Evolutionary conservation across 2,113 vertebrate genomes (phyloP).

Genomic region (Python bivittatus): DNA sequence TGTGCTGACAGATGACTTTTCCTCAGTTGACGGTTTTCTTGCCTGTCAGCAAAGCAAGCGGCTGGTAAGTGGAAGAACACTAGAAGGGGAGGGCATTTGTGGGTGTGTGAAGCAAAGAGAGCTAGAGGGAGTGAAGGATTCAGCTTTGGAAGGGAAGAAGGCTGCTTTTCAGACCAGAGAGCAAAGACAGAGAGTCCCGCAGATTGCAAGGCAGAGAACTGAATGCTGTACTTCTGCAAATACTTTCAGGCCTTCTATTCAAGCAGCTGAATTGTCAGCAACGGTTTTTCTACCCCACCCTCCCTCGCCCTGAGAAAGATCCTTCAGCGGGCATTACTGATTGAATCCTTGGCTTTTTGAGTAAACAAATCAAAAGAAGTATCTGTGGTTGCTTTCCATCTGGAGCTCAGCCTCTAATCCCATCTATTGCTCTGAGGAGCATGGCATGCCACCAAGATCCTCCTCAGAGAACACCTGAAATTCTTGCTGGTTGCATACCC

Average conservation of each 20-base stretch:
- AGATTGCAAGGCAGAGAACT: neutral
- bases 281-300: slow-evolving; percentile 32
- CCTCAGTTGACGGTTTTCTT: slow-evolving; percentile 61
- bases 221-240: neutral
- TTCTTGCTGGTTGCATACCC: neutral
- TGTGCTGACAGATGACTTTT: slow-evolving; percentile 58
- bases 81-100: neutral
- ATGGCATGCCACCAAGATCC: slow-evolving; percentile 48
- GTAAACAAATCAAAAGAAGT: neutral
- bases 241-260: neutral
- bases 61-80: slow-evolving; percentile 58
- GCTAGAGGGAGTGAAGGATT: neutral
- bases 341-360: slow-evolving; percentile 23
- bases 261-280: slow-evolving; percentile 32
- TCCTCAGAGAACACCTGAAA: slow-evolving; percentile 41
- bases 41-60: slow-evolving; percentile 49
- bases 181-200: neutral
- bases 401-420: slow-evolving; percentile 42
- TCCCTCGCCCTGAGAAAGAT: slow-evolving; percentile 40
- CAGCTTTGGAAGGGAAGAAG: neutral
- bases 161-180: neutral
- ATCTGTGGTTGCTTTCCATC: slow-evolving; percentile 31
- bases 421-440: slow-evolving; percentile 11
- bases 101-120: neutral
- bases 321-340: slow-evolving; percentile 49